Conservation (phyloP, 1,140 invertebrate species). For the Zaprionus davidi region DNA sequence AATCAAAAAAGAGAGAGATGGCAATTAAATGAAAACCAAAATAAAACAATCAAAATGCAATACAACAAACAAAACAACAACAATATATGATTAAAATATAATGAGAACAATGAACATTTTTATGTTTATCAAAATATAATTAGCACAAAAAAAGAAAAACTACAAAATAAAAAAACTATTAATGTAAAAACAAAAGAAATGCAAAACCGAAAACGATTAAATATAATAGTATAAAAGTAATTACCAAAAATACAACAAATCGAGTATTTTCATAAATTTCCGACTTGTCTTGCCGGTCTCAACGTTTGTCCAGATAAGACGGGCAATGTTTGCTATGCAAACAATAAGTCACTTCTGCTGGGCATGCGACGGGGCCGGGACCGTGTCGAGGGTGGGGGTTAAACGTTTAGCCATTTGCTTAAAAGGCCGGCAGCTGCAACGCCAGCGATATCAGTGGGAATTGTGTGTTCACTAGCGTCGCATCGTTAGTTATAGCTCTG, state of each 20-base stretch:
- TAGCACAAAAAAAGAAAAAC: conserved; percentile 67
- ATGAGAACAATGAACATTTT: conserved; percentile 56
- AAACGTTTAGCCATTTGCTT: conserved; percentile 40
- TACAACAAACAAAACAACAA: conserved; percentile 47
- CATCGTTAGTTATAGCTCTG: conserved; percentile 32
- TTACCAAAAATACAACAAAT: conserved; percentile 47
- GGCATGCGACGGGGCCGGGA: neutral
- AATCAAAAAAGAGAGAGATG: conserved; percentile 57
- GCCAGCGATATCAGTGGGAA: conserved; percentile 38
- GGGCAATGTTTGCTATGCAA: conserved; percentile 41
- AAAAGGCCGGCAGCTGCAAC: conserved; percentile 17
- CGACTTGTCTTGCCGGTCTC: neutral
- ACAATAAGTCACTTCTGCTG: conserved; percentile 15
- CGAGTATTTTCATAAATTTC: conserved; percentile 5
- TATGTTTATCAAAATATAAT: conserved; percentile 77
- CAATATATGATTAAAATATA: conserved; percentile 39
- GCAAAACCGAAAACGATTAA: conserved; percentile 52
- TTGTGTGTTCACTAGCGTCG: conserved; percentile 35
- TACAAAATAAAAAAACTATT: conserved; percentile 79
- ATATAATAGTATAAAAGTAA: conserved; percentile 74
- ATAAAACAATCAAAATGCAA: conserved; percentile 71
- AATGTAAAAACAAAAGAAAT: conserved; percentile 66
- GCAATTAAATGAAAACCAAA: conserved; percentile 61
- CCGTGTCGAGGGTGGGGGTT: neutral
- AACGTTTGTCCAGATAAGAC: conserved; percentile 2